Evolutionary conservation across 2,113 vertebrate genomes (phyloP), one percentile per base, ranked within the genome.

Genomic region (Myocastor coypus): DNA sequence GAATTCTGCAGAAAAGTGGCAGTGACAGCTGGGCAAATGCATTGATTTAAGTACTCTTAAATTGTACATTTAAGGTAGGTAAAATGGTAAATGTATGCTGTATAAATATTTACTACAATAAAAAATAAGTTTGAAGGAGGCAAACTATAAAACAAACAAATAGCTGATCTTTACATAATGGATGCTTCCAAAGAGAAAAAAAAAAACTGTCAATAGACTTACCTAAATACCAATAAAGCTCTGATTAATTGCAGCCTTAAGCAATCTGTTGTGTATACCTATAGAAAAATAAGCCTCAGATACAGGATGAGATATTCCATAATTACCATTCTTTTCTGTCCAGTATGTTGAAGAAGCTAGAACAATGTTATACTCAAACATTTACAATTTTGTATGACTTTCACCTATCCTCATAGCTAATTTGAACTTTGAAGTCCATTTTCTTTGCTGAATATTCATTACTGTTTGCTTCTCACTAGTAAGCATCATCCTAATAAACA

Each of bases 401-500:
- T 91, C 22, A 82, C 71, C 61, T 16, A 77, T 61, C 92, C 78
- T 5, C 34, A 61, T 14, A 64, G 40, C 19, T 93, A 75, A 80
- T 86, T 7, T 86, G 24, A 96, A 82, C 2, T 77, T 24, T 71
- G 19, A 97, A 91, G 73, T 20, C 57, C 20, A 83, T 91, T 82
- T 94, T 91, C 40, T 85, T 86, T 94, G 66, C 28, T 12, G 20
- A 77, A 24, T 73, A 88, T 95, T 90, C 68, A 92, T 90, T 69
- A 92, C 73, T 52, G 14, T 0, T 5, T 89, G 59, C n/a, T 83
- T 61, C 46, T 93, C 83, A 89, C 89, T 91, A 92, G 68, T 24
- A 91, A 82, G 95, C 16, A 95, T 89, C 61, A 80, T 66, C 42
- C 14, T 30, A 37, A 94, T 63, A 83, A 66, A 87, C 82, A 94